Evolutionary conservation across 2,888 invertebrate species (phyloP).

Genomic region (Drosophila mayaguana): DNA sequence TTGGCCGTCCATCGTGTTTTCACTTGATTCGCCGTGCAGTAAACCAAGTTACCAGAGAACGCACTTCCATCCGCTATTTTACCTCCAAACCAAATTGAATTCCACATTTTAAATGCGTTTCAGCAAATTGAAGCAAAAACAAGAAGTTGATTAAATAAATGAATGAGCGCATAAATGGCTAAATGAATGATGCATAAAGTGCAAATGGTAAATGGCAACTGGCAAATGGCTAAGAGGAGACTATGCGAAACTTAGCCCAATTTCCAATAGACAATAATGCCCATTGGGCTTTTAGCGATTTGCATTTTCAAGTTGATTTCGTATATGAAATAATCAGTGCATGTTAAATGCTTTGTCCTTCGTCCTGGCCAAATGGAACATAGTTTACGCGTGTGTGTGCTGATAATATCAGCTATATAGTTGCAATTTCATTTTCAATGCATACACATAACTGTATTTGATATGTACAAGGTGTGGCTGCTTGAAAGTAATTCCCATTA

Average conservation of each 20-base stretch:
- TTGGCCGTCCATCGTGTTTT: constrained; percentile 45
- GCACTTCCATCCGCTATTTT: not conserved
- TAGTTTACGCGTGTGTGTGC: not conserved
- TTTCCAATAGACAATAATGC: not conserved
- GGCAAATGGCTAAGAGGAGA: constrained; percentile 5
- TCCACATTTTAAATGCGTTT: constrained; percentile 45
- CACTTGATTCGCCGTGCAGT: constrained; percentile 60
- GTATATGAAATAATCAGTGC: constrained; percentile 5
- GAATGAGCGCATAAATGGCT: constrained; percentile 15
- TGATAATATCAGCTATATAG: not conserved
- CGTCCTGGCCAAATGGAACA: not conserved
- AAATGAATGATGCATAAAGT: constrained; percentile 27
- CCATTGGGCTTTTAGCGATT: not conserved
- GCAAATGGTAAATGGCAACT: constrained; percentile 8
- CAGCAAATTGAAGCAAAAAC: constrained; percentile 6
- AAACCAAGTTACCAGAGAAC: constrained; percentile 44
- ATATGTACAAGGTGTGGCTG: not conserved
- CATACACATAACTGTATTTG: not conserved
- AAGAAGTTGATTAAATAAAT: constrained; percentile 24
- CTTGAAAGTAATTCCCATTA: not conserved
- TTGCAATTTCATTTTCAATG: not conserved
- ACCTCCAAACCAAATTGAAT: constrained; percentile 40
- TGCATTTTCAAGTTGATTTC: constrained; percentile 2
- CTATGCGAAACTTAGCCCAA: not conserved
- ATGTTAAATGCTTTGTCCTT: constrained; percentile 2